These are phyloP conservation scores for Leptosomus discolor DNA, from an alignment of 2,113 vertebrate genomes.

Conservation along the genomic window DNA sequence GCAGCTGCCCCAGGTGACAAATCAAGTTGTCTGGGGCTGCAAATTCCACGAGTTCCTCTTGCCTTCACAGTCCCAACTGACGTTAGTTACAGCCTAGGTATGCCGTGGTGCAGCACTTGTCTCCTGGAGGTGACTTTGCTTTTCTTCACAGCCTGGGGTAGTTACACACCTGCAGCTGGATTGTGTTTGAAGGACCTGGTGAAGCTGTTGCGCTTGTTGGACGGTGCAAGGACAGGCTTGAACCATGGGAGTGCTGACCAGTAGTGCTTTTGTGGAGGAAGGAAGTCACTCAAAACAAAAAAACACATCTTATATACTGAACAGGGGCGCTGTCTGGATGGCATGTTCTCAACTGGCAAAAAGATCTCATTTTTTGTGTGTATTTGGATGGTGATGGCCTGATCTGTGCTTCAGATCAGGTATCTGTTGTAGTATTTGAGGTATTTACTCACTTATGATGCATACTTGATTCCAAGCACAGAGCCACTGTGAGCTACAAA, in stretches of 20 bases:
- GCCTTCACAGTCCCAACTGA: neutral
- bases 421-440: neutral
- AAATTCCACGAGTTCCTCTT: neutral
- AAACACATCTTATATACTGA: rapidly evolving
- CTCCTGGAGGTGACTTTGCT: neutral
- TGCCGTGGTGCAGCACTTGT: neutral
- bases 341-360: neutral
- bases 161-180: neutral
- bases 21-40: neutral
- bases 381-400: neutral
- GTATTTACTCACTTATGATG: neutral
- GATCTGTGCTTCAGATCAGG: neutral
- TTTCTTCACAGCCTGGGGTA: neutral
- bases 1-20: neutral
- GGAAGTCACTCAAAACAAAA: neutral
- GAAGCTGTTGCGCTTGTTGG: neutral
- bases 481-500: neutral
- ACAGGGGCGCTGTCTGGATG: neutral
- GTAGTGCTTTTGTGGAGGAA: neutral
- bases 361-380: neutral
- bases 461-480: neutral
- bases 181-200: neutral
- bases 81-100: neutral
- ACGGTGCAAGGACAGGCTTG: neutral
- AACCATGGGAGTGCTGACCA: neutral